These are phyloP conservation scores for Holothuria glaberrima DNA, from an alignment of 35 echinoderm and acorn worm species.

Conservation along the genomic window DNA sequence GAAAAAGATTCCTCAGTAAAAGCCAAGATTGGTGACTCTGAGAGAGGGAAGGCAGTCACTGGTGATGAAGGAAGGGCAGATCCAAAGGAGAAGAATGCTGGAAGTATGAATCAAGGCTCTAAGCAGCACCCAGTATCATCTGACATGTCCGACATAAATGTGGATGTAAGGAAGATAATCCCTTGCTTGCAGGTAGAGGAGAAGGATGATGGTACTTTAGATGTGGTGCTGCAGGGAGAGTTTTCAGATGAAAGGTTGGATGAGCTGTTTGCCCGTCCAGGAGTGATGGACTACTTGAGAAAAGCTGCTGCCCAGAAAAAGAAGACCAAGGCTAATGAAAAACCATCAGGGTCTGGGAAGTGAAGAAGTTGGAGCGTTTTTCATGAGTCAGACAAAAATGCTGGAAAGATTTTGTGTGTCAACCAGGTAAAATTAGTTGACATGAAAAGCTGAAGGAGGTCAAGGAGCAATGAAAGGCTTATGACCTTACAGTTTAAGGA, in stretches of 20 bases:
- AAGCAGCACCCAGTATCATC: not conserved
- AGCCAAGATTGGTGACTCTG: not conserved
- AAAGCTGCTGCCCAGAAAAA: conserved; percentile 52
- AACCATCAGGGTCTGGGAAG: too few species aligned
- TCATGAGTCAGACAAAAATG: too few species aligned
- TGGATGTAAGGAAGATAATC: conserved; percentile 64
- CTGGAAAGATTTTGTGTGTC: too few species aligned
- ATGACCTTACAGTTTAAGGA: too few species aligned
- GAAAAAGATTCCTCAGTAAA: not conserved
- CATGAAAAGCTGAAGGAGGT: too few species aligned
- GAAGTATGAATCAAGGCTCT: not conserved
- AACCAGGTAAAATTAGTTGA: too few species aligned
- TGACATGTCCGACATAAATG: conserved; percentile 26
- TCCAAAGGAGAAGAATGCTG: not conserved
- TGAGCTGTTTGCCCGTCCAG: conserved; percentile 79
- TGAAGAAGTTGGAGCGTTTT: too few species aligned
- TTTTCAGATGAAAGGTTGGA: conserved; percentile 75
- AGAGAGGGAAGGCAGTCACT: not conserved
- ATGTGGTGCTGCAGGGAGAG: conserved; percentile 75
- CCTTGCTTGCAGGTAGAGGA: conserved; percentile 74
- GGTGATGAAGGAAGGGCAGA: not conserved
- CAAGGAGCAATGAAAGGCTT: too few species aligned
- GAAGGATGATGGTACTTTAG: conserved; percentile 70
- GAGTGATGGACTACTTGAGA: conserved; percentile 79
- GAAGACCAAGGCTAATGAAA: not conserved